Evolutionary conservation across 2,113 vertebrate genomes (phyloP).

Genomic region (Scomber scombrus): DNA sequence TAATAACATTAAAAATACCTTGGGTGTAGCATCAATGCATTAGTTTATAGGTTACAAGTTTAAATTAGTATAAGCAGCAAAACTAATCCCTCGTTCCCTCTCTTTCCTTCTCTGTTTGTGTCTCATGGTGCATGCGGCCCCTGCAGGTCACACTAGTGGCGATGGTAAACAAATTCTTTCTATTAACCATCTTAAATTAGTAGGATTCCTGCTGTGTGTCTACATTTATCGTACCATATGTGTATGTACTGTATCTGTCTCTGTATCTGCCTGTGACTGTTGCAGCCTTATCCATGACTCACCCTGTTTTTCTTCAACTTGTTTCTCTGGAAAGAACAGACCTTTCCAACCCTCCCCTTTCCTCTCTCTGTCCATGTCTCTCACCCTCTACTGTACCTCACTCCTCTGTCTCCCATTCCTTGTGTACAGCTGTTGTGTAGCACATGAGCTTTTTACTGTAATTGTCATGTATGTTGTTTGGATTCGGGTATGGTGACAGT

Average conservation of each 20-base stretch:
- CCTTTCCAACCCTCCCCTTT: constrained; percentile 73
- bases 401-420: constrained; percentile 22
- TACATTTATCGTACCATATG: constrained; percentile 9
- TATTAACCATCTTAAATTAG: constrained; percentile 39
- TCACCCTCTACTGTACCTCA: constrained; percentile 9
- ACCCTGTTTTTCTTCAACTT: constrained; percentile 76
- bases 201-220: constrained; percentile 23
- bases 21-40: neutral
- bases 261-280: constrained; percentile 32
- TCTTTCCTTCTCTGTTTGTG: constrained; percentile 49
- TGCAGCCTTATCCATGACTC: constrained; percentile 75
- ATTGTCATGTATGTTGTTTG: constrained; percentile 44
- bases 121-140: constrained; percentile 65
- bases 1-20: constrained; percentile 14
- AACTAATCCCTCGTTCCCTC: constrained; percentile 60
- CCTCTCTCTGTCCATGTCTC: constrained; percentile 42
- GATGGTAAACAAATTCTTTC: constrained; percentile 79
- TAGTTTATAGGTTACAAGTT: neutral
- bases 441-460: constrained; percentile 18
- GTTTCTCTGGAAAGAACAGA: constrained; percentile 72
- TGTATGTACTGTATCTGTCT: constrained; percentile 21
- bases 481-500: constrained; percentile 54
- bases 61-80: neutral
- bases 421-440: constrained; percentile 15
- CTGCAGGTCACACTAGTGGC: constrained; percentile 81